Evolutionary conservation across 1,140 invertebrate species (phyloP), one percentile per base, ranked within the genome.

Genomic region (Drosophila lowei): DNA sequence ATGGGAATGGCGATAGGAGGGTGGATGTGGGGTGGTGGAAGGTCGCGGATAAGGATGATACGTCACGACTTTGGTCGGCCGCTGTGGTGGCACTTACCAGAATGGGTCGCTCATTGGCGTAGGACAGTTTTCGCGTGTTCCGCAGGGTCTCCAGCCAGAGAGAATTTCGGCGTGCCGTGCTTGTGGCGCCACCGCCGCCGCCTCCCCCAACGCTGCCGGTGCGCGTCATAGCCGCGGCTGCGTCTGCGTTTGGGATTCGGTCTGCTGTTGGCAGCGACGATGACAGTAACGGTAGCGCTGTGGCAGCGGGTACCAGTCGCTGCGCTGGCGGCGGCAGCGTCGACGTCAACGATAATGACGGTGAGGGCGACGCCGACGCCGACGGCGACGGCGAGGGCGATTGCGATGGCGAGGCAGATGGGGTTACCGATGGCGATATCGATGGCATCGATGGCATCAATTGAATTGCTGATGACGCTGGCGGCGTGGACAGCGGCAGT

Each of bases 71-170:
- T 41, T 18, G 13, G 7, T 28, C 6, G 3, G 16, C 30, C 28
- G 9, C 8, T 47, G 60, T 63, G 53, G 11, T 7, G 41, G 41
- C 41, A 34, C 81, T 85, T 85, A 85, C 81, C 81, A 86, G 38
- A 56, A 79, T 59, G 66, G 83, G 83, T 3, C 78, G 58, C 50
- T 86, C 81, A 41, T 75, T 81, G 83, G 78, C 74, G 68, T 72
- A 88, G 60, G 83, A 86, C 54, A 86, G 63, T 65, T 88, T 86
- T 60, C 83, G 83, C 42, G 83, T 83, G 53, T 78, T 80, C 28
- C 83, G 78, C 56, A 86, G 57, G 60, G 83, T 86, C 67, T 86
- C 83, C 60, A 81, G 56, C 83, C 83, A 86, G 16, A 86, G 84
- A 47, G 83, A 86, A 57, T 86, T 78, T 44, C 83, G 85, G 30